Base-by-base conservation (phyloP, 2,797 vertebrate species). In the Tapirus indicus region DNA sequence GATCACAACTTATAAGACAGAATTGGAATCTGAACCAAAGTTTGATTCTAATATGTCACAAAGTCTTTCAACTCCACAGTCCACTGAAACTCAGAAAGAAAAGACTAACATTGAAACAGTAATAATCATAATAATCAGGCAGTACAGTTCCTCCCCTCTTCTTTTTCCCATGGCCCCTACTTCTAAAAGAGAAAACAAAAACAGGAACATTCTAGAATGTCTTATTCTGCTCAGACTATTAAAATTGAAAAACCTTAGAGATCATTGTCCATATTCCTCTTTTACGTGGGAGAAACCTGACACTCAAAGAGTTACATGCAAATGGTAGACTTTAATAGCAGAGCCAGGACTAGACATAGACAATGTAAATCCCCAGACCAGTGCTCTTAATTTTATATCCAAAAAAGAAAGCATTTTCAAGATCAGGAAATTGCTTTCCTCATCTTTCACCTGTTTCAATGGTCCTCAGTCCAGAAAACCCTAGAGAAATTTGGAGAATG, bases 321-420 rank as follows among this genome's bases (percentile, higher is more conserved):
- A 47, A 74, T 64, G 27, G 54, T 38, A 38, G 35, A 56, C 32
- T 92, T 72, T n/a, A 79, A 47, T 54, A 35, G 56, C 10, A 69
- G 29, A 94, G 11, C 12, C 23, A 17, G 32, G 4, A 10, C 60
- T 58, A 75, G 56, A 86, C 62, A 88, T 9, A 52, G 23, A 29
- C 7, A 77, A 47, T 16, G 14, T 41, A 72, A 80, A 97, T 56
- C 25, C 49, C 32, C n/a, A 94, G 38, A 41, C 17, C 11, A 84
- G 17, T 79, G 25, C n/a, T 62, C 60, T 87, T 86, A 75, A 77
- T 66, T 87, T 74, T 58, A 41, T 49, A 56, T 52, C 21, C 27
- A 25, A 44, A 47, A 62, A 78, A 77, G 35, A 84, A 44, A 54
- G 9, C 27, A 90, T 92, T 87, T 95, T 97, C 47, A 92, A 92